Percentiles rank a stretch among this genome's conserved stretches.
Conservation (phyloP, 64 coral and sea anemone genomes). For the Montipora capricornis region DNA sequence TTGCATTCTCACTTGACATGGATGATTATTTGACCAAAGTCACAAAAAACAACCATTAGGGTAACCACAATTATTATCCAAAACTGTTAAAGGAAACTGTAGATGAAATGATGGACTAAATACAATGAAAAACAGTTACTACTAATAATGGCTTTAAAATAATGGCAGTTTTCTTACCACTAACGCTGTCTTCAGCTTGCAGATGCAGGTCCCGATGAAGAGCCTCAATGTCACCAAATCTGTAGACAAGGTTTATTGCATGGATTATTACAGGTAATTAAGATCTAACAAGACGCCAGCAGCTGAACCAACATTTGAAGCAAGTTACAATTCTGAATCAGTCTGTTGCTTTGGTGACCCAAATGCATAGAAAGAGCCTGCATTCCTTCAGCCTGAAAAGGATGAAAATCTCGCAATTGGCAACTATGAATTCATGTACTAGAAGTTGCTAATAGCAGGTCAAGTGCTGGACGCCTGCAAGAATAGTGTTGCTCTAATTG, state of each 20-base stretch:
- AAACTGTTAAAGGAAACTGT: no score
- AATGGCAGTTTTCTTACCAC: conserved; percentile 55
- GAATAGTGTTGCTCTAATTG: no score
- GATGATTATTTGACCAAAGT: no score
- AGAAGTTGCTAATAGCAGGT: no score
- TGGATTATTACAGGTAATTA: conserved; percentile 84
- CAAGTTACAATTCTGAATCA: conserved; percentile 96
- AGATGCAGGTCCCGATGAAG: no score
- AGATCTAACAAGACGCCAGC: conserved; percentile 94
- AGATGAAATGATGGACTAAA: no score
- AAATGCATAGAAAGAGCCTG: conserved; percentile 97
- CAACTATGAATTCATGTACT: no score
- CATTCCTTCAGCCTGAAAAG: conserved; percentile 91
- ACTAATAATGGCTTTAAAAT: not conserved
- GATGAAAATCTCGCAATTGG: not conserved
- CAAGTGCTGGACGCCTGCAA: no score
- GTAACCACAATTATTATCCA: no score
- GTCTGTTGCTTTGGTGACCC: conserved; percentile 94
- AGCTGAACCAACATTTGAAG: conserved; percentile 99
- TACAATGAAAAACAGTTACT: not conserved
- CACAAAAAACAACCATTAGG: no score
- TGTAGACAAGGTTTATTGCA: conserved; percentile 96
- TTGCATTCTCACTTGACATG: not conserved
- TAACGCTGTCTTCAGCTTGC: conserved; percentile 66
- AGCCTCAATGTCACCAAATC: conserved; percentile 42